Evolutionary conservation across 2,888 invertebrate species (phyloP), one percentile per base, ranked within the genome.

Genomic region (Nasonia oneida): DNA sequence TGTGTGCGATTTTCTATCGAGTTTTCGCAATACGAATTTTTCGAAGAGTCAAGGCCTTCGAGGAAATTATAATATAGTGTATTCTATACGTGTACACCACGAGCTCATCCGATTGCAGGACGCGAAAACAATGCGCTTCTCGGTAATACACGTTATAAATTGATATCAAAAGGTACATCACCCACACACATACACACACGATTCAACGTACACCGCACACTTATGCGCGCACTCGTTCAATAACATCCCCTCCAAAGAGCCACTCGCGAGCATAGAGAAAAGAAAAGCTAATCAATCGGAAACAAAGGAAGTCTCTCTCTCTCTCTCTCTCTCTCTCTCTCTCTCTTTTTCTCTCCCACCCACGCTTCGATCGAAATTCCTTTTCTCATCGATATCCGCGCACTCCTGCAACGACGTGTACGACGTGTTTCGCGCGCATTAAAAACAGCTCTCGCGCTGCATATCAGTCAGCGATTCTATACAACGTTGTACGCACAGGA

Each of bases 321-420:
- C 29, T 29, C 29, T 29, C 29, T 29, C 29, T 29, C 29, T 29
- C 29, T 29, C 29, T 29, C 29, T 29, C 29, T 29, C 1, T 42
- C 42, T 18, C 61, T 15, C 53, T 29, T 37, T 29, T 37, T 42
- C 42, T 18, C 61, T 15, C 53, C 18, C 47, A 29, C 37, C 50
- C 33, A 42, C 37, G 37, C 73, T 53, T 39, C 80, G 23, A 73
- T 71, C 67, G 57, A 81, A 73, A 81, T 73, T 42, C 29, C 81
- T 73, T 81, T 73, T 81, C 73, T 37, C 37, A 18, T 57, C 14
- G 23, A n/a, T n/a, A 53, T 53, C 15, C 53, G 53, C 53, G 53
- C 53, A 1, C 53, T 53, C 5, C 15, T 61, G 57, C 57, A 61
- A 6, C 57, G 57, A n/a, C 57, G 42, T 18, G 15, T 23, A 14